Evolutionary conservation across 1,140 invertebrate species (phyloP).

Genomic region (Trichomalopsis sarcophagae): DNA sequence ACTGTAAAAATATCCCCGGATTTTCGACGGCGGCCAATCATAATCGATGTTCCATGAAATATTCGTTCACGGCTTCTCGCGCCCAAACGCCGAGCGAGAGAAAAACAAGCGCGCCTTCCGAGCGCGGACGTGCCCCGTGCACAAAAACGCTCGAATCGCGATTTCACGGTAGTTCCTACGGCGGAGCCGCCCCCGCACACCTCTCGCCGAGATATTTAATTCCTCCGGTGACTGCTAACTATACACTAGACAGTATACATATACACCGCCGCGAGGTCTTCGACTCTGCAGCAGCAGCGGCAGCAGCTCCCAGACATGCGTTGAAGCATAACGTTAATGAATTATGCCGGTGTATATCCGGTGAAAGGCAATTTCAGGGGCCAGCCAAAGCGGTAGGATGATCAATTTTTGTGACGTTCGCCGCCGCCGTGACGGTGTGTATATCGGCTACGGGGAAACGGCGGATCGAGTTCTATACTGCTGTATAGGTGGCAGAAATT

Average conservation of each 20-base stretch:
- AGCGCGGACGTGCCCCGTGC: conserved; percentile 1
- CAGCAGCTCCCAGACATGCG: conserved; percentile 48
- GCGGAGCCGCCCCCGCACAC: conserved; percentile 17
- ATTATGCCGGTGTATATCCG: conserved; percentile 62
- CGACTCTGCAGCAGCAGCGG: not conserved
- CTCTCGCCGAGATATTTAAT: conserved; percentile 48
- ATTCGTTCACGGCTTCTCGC: conserved; percentile 49
- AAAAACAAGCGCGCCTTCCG: not conserved
- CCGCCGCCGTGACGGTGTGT: conserved; percentile 36
- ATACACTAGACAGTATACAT: not conserved
- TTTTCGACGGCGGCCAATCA: conserved; percentile 49
- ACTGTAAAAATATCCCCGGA: conserved; percentile 42
- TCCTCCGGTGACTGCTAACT: conserved; percentile 46
- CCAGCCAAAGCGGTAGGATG: conserved; percentile 39
- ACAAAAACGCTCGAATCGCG: conserved; percentile 47
- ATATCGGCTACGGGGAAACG: not conserved
- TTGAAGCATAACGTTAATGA: conserved; percentile 62
- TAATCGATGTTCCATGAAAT: conserved; percentile 54
- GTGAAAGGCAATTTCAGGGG: conserved; percentile 64
- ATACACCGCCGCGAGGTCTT: not conserved
- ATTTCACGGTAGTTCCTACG: conserved; percentile 55
- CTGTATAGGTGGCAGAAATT: not conserved
- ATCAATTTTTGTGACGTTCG: conserved; percentile 60
- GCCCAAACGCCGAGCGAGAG: conserved; percentile 7
- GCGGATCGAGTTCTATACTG: too few relatives aligned